These are phyloP conservation scores for Gallinago jamesoni DNA, from an alignment of 2,113 vertebrate species.

Conservation along the genomic window DNA sequence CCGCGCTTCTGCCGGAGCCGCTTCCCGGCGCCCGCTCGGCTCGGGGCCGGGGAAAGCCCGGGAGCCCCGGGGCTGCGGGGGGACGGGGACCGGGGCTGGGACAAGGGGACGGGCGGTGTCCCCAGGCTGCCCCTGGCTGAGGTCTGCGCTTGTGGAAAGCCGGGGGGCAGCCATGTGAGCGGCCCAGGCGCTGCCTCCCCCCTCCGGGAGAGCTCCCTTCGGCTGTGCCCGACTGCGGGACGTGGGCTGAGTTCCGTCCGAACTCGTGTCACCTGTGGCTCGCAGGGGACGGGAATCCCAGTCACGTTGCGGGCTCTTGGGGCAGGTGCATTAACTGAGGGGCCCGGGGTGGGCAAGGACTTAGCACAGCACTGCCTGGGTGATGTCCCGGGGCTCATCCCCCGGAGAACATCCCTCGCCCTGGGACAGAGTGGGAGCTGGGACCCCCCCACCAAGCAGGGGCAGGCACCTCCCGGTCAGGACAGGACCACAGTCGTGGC, in stretches of 20 bases:
- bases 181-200: background rate
- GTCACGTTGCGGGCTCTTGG: rapidly evolving
- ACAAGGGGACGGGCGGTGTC: background rate
- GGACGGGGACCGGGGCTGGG: background rate
- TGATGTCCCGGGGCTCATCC: rapidly evolving
- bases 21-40: background rate
- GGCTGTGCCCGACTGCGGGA: background rate
- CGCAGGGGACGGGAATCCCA: rapidly evolving
- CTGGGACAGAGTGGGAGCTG: background rate
- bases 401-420: rapidly evolving
- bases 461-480: rapidly evolving
- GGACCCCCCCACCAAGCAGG: too few species aligned
- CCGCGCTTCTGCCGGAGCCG: background rate
- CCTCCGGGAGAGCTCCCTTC: rapidly evolving
- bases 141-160: background rate
- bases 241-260: background rate
- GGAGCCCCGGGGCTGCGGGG: background rate
- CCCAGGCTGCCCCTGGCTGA: background rate
- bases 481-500: rapidly evolving
- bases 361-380: rapidly evolving
- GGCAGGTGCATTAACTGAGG: rapidly evolving
- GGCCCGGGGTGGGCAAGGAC: background rate
- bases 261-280: background rate
- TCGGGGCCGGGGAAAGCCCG: background rate
- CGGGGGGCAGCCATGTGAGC: rapidly evolving